Evolutionary conservation across 2,888 invertebrate species (phyloP).

Genomic region (Polyommatus iphigenia): DNA sequence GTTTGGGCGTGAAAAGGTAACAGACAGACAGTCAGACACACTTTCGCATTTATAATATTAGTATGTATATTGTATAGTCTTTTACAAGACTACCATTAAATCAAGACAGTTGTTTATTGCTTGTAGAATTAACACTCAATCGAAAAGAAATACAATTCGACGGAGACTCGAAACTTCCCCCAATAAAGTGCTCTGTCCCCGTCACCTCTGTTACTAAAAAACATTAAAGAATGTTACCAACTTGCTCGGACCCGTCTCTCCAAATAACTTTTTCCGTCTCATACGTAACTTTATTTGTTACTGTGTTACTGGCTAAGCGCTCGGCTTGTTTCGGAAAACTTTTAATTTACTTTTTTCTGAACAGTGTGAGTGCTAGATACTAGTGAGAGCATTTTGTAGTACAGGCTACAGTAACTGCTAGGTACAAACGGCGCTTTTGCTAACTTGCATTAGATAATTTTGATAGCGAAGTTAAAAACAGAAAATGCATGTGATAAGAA

Average conservation of each 20-base stretch:
- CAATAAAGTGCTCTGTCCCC: conserved; percentile 15
- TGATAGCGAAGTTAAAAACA: too few species aligned
- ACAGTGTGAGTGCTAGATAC: not conserved
- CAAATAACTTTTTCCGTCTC: conserved; percentile 23
- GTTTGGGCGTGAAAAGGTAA: too few species aligned
- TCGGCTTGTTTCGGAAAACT: not conserved
- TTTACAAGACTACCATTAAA: not conserved
- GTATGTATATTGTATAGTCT: too few species aligned
- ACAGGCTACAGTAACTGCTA: too few species aligned
- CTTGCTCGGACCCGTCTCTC: conserved; percentile 19
- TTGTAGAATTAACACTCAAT: not conserved
- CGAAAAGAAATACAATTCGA: not conserved
- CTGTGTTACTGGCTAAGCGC: conserved; percentile 20
- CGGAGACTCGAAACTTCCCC: not conserved
- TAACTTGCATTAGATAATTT: too few species aligned
- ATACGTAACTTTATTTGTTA: conserved; percentile 23
- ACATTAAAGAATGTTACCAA: conserved; percentile 29
- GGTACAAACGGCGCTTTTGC: too few species aligned
- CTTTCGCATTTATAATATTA: too few species aligned
- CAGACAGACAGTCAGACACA: too few species aligned
- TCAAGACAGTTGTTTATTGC: not conserved
- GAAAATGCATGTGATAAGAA: too few species aligned
- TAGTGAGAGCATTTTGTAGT: not conserved
- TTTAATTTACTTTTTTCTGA: conserved; percentile 16
- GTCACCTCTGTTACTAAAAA: conserved; percentile 26